A percentile compares a stretch with the other conserved stretches of the same genome.
phyloP scores from a whole-genome alignment of 2,113 vertebrate genomes.

The Glaucidium brasilianum region DNA sequence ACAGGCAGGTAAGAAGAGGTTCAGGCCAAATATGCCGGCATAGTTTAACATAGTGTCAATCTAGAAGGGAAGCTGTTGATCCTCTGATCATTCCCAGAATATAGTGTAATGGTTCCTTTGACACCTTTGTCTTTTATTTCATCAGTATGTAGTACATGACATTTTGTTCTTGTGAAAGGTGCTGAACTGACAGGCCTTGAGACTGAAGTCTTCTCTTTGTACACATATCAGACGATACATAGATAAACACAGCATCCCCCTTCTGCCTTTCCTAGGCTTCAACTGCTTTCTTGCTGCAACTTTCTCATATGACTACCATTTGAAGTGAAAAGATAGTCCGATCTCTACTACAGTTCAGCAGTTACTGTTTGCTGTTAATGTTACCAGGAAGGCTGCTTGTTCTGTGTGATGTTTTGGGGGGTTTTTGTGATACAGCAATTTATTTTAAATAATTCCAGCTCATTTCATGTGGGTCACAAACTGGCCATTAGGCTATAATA shows the following conservation, averaged over 20 bases:
- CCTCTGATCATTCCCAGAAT: slow-evolving; percentile 58
- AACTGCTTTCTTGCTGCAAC: background rate
- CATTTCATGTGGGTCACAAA: slow-evolving; percentile 12
- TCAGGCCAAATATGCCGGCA: slow-evolving; percentile 11
- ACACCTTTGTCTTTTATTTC: slow-evolving; percentile 71
- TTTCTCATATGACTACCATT: slow-evolving; percentile 10
- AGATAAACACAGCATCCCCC: slow-evolving; percentile 42
- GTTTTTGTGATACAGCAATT: background rate
- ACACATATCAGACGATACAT: slow-evolving; percentile 37
- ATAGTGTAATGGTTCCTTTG: slow-evolving; percentile 64
- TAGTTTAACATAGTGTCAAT: slow-evolving; percentile 53
- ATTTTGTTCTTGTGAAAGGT: slow-evolving; percentile 65
- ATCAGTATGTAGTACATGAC: slow-evolving; percentile 63
- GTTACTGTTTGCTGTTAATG: background rate
- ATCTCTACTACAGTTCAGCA: background rate
- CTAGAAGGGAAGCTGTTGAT: slow-evolving; percentile 53
- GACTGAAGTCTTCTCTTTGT: slow-evolving; percentile 65
- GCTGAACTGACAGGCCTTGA: slow-evolving; percentile 65
- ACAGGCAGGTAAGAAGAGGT: background rate
- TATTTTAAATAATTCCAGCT: slow-evolving; percentile 12
- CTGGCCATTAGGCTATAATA: background rate
- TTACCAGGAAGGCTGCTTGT: background rate
- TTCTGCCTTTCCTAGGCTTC: slow-evolving; percentile 2
- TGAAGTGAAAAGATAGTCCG: background rate
- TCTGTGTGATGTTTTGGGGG: background rate